Base-by-base conservation (phyloP, 2,113 vertebrate species). In the Gadus chalcogrammus region DNA sequence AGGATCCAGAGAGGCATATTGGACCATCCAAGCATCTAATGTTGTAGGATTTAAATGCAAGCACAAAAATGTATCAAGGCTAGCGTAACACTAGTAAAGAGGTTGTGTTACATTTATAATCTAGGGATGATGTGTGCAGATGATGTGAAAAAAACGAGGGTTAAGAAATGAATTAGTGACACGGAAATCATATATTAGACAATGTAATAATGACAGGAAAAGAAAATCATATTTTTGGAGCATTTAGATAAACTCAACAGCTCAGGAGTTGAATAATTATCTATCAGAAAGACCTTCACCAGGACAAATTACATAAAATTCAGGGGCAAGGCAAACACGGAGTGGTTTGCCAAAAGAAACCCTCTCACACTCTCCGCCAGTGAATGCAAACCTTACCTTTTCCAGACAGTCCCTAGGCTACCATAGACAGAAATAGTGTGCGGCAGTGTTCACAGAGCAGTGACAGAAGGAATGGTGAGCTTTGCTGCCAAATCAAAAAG, bases 381-480 rank as follows among this genome's bases (percentile, higher is more conserved):
- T 35, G 61, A 68, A 72, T 71, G 68, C 69, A 65, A 72, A 71
- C 61, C 67, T 77, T 64, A 72, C 61, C 70, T 27, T 67, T 48
- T 72, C 63, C 56, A 68, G 5, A 16, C 61, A n/a, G 68, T 28
- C 15, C 64, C 70, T 70, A 71, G 62, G 63, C 31, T 27, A 42
- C 16, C 35, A 5, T 20, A 48, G 55, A 59, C n/a, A 72, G 24
- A 15, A 22, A 67, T 53, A 20, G 38, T 5, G 22, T 13, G 24
- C 24, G 64, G 31, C 65, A 70, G 53, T 64, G 22, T 58, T 65
- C 28, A 48, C 42, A 48, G 5, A 12, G 42, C 42, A 73, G 55
- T n/a, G 58, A 69, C 56, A 78, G 61, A 20, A 53, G 24, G 42
- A 65, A 68, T 64, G 31, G 28, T 48, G 35, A 52, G 56, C 67